Evolutionary conservation across 2,113 vertebrate genomes (phyloP).

Genomic region (Panthera tigris): DNA sequence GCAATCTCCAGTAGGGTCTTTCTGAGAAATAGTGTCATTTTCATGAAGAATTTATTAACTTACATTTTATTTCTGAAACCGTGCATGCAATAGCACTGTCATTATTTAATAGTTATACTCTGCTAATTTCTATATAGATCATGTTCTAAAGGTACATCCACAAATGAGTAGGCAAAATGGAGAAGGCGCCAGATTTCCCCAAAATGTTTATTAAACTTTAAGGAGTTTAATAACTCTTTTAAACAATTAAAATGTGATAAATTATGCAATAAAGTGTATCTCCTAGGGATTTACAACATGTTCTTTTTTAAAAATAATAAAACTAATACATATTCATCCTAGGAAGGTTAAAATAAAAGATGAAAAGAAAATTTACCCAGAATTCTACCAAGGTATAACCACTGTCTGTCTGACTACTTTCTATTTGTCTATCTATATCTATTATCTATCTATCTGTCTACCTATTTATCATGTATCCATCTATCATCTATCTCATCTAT

Average conservation of each 20-base stretch:
- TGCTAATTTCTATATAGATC: slow-evolving; percentile 30
- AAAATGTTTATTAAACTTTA: not conserved
- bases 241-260: not conserved
- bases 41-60: slow-evolving; percentile 63
- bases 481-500: not conserved
- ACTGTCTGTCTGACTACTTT: not conserved
- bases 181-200: not conserved
- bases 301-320: not conserved
- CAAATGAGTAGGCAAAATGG: not conserved
- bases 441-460: not conserved
- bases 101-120: not conserved
- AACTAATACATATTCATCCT: not conserved
- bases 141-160: slow-evolving; percentile 30
- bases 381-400: not conserved
- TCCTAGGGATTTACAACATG: not conserved
- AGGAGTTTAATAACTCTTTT: not conserved
- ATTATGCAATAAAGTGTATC: not conserved
- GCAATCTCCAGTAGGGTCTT: not conserved
- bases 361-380: not conserved
- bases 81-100: not conserved
- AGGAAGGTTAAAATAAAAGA: not conserved
- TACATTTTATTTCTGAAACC: slow-evolving; percentile 40
- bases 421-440: not conserved
- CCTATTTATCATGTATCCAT: too few relatives aligned
- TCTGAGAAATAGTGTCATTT: slow-evolving; percentile 23